Conservation (phyloP, 2,113 vertebrate species). For the Sapayoa aenigma region DNA sequence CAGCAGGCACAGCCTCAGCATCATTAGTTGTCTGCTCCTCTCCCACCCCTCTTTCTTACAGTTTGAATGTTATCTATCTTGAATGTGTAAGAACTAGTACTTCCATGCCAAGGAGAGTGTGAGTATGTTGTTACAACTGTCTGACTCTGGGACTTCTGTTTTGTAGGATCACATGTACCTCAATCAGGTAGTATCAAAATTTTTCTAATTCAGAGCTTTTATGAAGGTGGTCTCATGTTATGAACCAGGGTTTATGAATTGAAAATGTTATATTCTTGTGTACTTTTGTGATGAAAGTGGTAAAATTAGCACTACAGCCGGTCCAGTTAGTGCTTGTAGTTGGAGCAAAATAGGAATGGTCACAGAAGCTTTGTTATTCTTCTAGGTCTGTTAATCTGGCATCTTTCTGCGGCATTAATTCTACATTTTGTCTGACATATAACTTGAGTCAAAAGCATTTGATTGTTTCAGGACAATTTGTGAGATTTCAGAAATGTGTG, state of each 20-base stretch:
- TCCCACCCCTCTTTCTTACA: not conserved
- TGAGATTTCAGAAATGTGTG: not conserved
- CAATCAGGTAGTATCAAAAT: not conserved
- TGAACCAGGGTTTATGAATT: not conserved
- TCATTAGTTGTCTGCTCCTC: not conserved
- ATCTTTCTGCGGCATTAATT: not conserved
- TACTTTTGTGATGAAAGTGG: not conserved
- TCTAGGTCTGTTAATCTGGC: not conserved
- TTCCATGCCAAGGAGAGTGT: not conserved
- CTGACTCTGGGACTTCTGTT: not conserved
- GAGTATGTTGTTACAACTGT: not conserved
- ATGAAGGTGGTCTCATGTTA: not conserved
- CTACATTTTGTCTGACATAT: not conserved
- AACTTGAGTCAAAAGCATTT: not conserved
- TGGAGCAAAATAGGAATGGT: not conserved
- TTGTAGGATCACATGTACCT: not conserved
- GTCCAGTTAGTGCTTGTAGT: not conserved
- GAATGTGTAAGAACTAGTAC: not conserved
- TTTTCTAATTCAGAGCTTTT: not conserved
- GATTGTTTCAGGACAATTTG: not conserved
- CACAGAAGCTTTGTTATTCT: not conserved
- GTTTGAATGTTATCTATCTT: not conserved
- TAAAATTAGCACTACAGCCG: not conserved
- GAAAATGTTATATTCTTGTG: not conserved
- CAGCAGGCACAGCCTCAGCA: not conserved